Conservation (phyloP, 2,113 vertebrate genomes). For the Pseudopipra pipra region DNA sequence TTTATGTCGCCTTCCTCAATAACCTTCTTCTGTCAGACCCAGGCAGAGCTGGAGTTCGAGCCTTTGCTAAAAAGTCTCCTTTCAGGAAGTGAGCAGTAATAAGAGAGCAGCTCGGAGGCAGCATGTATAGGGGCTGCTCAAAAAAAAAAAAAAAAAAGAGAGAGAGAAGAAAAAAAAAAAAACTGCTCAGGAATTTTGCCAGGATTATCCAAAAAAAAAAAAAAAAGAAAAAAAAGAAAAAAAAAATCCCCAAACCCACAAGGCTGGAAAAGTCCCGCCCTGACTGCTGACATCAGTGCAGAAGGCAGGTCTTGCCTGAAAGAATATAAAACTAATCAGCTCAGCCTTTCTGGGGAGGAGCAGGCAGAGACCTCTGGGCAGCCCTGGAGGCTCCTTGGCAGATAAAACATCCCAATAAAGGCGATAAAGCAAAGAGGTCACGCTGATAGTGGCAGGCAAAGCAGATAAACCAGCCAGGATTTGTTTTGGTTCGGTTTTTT, state of each 20-base stretch:
- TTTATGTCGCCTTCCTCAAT: constrained; percentile 50
- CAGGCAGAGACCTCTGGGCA: neutral
- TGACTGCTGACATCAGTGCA: constrained; percentile 65
- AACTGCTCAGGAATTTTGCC: constrained; percentile 55
- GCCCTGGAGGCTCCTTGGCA: neutral
- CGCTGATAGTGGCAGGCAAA: neutral
- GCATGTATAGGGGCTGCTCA: constrained; percentile 47
- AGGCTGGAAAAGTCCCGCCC: constrained; percentile 68
- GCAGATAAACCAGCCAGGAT: neutral
- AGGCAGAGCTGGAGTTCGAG: constrained; percentile 17
- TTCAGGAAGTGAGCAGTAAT: constrained; percentile 74
- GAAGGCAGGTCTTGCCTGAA: constrained; percentile 58
- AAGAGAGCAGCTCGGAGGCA: constrained; percentile 64
- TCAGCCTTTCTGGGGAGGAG: neutral
- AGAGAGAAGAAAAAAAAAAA: neutral
- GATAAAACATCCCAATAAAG: neutral
- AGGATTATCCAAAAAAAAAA: constrained; percentile 46
- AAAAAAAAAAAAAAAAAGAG: neutral
- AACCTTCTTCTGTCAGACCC: constrained; percentile 59
- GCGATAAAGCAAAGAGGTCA: neutral
- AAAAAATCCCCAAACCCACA: constrained; percentile 46
- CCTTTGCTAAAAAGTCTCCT: constrained; percentile 54
- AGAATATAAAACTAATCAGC: neutral
- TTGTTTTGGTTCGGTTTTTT: fast-evolving
- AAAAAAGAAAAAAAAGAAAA: neutral